Evolutionary conservation across 1,140 invertebrate species (phyloP).

Genomic region (Ceratina australensis): DNA sequence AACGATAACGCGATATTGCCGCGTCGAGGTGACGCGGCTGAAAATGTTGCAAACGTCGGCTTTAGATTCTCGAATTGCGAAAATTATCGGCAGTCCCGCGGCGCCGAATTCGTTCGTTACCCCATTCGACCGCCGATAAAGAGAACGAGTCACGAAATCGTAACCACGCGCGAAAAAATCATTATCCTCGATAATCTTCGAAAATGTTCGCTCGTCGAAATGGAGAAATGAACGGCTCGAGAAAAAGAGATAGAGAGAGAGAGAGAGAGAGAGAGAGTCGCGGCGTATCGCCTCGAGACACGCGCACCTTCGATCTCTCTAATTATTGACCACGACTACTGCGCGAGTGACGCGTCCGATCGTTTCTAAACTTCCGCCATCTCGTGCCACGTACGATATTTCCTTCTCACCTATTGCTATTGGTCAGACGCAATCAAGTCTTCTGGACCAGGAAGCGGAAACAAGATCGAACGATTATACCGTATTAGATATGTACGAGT

Average conservation of each 20-base stretch:
- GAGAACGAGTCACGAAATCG: slow-evolving; percentile 5
- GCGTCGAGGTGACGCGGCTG: neutral
- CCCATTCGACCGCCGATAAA: neutral
- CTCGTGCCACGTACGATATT: neutral
- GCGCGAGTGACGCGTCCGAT: neutral
- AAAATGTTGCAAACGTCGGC: slow-evolving; percentile 28
- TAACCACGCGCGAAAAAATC: neutral
- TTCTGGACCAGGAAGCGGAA: neutral
- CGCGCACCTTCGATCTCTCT: neutral
- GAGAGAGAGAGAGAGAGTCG: neutral
- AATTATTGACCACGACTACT: slow-evolving; percentile 25
- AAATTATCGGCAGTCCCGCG: slow-evolving; percentile 36
- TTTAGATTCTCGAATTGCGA: slow-evolving; percentile 32
- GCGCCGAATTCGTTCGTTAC: neutral
- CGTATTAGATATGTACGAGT: too few relatives aligned
- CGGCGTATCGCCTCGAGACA: slow-evolving; percentile 1
- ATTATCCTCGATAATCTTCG: neutral
- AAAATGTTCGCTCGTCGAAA: too few relatives aligned
- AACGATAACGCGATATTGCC: slow-evolving; percentile 32
- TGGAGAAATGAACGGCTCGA: too few relatives aligned
- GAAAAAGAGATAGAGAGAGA: neutral
- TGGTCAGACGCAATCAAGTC: neutral
- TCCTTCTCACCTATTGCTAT: neutral
- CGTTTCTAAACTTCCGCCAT: slow-evolving; percentile 14
- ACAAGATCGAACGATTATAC: neutral